Conservation (phyloP, 2,888 invertebrate species). For the Rhorus exstirpatorius region DNA sequence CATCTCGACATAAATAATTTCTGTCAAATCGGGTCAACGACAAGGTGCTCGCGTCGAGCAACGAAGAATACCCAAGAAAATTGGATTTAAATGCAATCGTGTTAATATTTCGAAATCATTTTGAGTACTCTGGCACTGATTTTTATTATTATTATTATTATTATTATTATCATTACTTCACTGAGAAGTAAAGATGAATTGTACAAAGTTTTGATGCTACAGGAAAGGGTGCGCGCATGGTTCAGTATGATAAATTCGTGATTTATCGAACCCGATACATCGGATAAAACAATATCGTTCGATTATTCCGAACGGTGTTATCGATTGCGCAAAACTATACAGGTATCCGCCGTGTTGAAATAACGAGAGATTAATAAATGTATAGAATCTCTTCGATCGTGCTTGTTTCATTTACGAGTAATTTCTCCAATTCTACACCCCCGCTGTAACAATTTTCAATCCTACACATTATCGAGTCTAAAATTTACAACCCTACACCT, state of each 20-base stretch:
- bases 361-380: too few species aligned
- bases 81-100: conserved; percentile 13
- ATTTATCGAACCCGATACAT: not conserved
- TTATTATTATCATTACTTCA: not conserved
- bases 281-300: too few species aligned
- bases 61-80: not conserved
- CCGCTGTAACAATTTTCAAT: too few species aligned
- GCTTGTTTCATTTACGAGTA: not conserved
- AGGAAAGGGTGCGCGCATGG: not conserved
- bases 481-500: too few species aligned
- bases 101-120: not conserved
- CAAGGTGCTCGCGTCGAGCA: too few species aligned
- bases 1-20: not conserved
- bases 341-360: too few species aligned
- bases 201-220: conserved; percentile 42
- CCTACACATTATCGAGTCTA: too few species aligned
- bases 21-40: not conserved
- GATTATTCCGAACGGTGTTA: too few species aligned
- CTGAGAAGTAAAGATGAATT: conserved; percentile 8
- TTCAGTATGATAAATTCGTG: conserved; percentile 5
- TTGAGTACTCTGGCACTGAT: not conserved
- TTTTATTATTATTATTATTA: not conserved
- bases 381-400: too few species aligned
- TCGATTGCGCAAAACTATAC: too few species aligned
- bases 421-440: not conserved